phyloP scores from a whole-genome alignment of 1,140 invertebrate species.

The Ceratitis capitata region DNA sequence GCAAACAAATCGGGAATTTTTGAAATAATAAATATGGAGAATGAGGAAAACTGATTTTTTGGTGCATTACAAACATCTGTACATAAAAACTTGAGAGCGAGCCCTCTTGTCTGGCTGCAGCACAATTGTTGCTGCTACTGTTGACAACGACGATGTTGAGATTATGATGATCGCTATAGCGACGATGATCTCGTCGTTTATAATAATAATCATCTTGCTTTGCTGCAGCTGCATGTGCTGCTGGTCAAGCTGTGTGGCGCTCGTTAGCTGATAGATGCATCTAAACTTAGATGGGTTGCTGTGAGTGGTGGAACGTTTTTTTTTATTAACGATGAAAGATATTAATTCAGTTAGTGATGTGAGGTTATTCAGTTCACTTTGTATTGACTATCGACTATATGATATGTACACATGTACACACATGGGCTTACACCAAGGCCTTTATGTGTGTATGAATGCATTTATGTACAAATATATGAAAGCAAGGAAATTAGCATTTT shows the following conservation, averaged over 20 bases:
- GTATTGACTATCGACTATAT: not conserved
- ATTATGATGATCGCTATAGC: not conserved
- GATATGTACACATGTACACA: not conserved
- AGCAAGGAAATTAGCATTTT: not conserved
- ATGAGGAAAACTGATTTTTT: no score
- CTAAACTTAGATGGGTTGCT: not conserved
- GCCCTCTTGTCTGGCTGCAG: not conserved
- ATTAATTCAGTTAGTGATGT: slow-evolving; percentile 33
- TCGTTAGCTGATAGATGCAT: not conserved
- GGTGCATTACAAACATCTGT: no score
- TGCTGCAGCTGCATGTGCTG: not conserved
- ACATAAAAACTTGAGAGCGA: not conserved
- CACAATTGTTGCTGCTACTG: no score
- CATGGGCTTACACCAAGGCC: not conserved
- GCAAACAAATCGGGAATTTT: not conserved
- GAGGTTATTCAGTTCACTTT: not conserved
- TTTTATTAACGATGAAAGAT: not conserved
- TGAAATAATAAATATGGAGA: no score
- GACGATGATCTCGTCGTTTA: not conserved
- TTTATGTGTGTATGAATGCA: not conserved
- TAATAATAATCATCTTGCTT: not conserved
- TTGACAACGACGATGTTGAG: no score
- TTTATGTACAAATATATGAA: not conserved
- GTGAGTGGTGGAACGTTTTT: not conserved
- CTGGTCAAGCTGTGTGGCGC: slow-evolving; percentile 1